These are phyloP conservation scores for Hybos culiciformis DNA, from an alignment of 2,888 invertebrate genomes.

Conservation along the genomic window DNA sequence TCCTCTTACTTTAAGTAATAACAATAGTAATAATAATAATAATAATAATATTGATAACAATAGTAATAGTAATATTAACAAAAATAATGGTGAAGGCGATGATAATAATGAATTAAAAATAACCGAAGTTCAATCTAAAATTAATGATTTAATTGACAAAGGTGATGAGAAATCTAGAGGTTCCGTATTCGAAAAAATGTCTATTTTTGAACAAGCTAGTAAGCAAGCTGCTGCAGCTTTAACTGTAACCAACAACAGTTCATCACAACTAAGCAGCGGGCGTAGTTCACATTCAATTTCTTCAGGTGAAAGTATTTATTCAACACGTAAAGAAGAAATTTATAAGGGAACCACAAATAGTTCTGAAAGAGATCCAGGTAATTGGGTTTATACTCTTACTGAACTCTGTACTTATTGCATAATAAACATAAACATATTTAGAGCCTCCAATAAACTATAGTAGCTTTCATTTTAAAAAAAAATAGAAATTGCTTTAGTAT, in stretches of 20 bases:
- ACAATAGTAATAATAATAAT: conserved; percentile 14
- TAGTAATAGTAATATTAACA: conserved; percentile 14
- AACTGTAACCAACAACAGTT: conserved; percentile 12
- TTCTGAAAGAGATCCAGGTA: conserved; percentile 21
- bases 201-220: conserved; percentile 30
- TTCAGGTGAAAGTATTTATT: conserved; percentile 15
- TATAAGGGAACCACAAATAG: conserved; percentile 12
- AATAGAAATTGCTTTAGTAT: neutral
- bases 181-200: conserved; percentile 35
- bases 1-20: conserved; percentile 12
- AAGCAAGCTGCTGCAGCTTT: conserved; percentile 29
- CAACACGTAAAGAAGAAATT: conserved; percentile 19
- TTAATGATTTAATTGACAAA: conserved; percentile 18
- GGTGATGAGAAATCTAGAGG: conserved; percentile 32
- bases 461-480: neutral
- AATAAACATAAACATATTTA: too few species aligned
- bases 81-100: conserved; percentile 14
- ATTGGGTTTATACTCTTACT: too few species aligned
- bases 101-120: conserved; percentile 33
- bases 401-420: too few species aligned
- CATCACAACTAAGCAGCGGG: conserved; percentile 14
- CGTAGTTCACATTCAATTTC: conserved; percentile 15
- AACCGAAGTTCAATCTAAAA: conserved; percentile 21
- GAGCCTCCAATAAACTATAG: neutral
- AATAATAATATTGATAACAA: conserved; percentile 10